phyloP scores from a whole-genome alignment of 2,797 vertebrate genomes.

The Galago senegalensis region DNA sequence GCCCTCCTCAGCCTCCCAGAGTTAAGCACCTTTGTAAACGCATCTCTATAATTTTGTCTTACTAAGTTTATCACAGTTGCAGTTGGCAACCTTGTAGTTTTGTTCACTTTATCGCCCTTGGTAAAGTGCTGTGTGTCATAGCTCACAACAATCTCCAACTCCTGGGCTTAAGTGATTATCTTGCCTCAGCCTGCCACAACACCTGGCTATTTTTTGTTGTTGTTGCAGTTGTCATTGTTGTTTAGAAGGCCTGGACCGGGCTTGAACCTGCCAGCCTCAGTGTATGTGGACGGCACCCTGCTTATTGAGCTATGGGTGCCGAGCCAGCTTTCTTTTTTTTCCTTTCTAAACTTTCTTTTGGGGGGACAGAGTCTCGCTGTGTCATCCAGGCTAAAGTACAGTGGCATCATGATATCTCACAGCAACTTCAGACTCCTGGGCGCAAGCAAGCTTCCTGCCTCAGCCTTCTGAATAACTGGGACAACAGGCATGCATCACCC shows the following conservation, averaged over 20 bases:
- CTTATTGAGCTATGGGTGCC: no score
- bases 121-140: neutral
- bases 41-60: conserved; percentile 77
- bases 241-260: no score
- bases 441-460: neutral
- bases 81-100: conserved; percentile 67
- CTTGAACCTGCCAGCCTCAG: no score
- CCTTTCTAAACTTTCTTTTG: no score
- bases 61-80: conserved; percentile 63
- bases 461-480: neutral
- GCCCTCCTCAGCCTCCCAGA: no score
- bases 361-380: neutral
- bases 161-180: neutral
- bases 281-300: no score
- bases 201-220: no score
- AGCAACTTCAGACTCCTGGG: neutral
- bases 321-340: no score
- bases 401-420: neutral
- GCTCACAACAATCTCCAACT: neutral
- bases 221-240: no score
- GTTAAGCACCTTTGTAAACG: neutral
- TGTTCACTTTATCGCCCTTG: neutral
- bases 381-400: neutral
- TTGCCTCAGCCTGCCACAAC: neutral
- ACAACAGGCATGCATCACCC: neutral